Evolutionary conservation across 2,888 invertebrate species (phyloP).

Genomic region (Crossocerus cetratus): DNA sequence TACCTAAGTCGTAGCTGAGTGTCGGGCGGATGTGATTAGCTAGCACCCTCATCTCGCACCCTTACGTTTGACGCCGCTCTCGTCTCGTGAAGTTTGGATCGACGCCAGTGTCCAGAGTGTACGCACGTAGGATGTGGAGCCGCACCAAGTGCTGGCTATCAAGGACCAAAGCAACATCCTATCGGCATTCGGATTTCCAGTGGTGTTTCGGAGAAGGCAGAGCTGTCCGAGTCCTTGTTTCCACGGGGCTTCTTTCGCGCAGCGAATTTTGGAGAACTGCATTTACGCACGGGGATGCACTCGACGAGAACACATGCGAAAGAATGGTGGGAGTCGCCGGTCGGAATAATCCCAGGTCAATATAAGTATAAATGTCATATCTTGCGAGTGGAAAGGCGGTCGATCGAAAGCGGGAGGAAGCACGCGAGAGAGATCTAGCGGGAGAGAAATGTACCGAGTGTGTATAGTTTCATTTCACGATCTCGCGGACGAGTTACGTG

Average conservation of each 20-base stretch:
- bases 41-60: neutral
- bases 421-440: constrained; percentile 24
- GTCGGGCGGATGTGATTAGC: neutral
- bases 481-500: constrained; percentile 42
- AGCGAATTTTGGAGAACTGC: too few relatives aligned
- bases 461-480: constrained; percentile 46
- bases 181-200: too few relatives aligned
- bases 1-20: constrained; percentile 9
- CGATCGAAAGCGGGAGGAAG: constrained; percentile 22
- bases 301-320: too few relatives aligned
- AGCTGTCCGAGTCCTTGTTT: too few relatives aligned
- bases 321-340: constrained; percentile 20
- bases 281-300: too few relatives aligned
- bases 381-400: constrained; percentile 27
- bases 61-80: neutral
- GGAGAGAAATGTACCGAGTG: constrained; percentile 12
- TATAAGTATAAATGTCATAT: constrained; percentile 67
- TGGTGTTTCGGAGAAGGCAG: too few relatives aligned
- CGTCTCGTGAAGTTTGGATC: neutral
- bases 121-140: constrained; percentile 1
- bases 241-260: too few relatives aligned
- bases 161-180: too few relatives aligned
- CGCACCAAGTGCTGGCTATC: neutral
- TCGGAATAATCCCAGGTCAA: constrained; percentile 63
- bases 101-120: neutral